Conservation (phyloP, 2,113 vertebrate genomes). For the Athene noctua region DNA sequence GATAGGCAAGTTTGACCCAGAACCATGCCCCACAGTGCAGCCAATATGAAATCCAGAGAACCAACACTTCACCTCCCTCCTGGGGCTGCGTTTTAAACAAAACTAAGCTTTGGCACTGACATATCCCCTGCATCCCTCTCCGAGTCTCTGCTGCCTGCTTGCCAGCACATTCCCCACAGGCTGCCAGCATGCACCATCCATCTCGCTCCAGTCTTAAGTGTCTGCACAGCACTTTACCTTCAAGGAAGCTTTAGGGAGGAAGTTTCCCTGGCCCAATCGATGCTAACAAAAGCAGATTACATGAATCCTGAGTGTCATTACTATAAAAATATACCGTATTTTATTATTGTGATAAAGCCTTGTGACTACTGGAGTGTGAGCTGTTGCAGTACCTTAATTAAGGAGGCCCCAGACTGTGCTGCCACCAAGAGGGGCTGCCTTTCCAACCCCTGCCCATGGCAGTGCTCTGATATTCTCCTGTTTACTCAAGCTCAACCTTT, state of each 20-base stretch:
- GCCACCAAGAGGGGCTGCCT: not conserved
- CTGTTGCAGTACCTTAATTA: not conserved
- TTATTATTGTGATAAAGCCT: not conserved
- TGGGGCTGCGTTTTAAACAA: not conserved
- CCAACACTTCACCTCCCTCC: not conserved
- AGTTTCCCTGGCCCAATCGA: not conserved
- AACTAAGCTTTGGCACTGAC: not conserved
- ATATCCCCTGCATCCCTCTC: not conserved
- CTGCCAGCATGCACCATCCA: not conserved
- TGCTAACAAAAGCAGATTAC: not conserved
- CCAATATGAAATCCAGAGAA: not conserved
- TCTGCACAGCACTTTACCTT: not conserved
- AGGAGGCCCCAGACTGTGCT: not conserved
- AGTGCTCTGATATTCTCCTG: accelerated
- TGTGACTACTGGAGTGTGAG: accelerated
- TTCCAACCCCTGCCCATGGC: not conserved
- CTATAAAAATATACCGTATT: not conserved
- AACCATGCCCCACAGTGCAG: not conserved
- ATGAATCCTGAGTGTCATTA: not conserved
- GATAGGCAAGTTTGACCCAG: not conserved
- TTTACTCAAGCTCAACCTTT: not conserved
- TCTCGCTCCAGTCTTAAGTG: accelerated
- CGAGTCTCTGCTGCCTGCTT: not conserved
- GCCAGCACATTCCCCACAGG: not conserved
- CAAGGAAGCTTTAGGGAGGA: not conserved